A percentile compares a stretch with the other conserved stretches of the same genome.
These are phyloP conservation scores for Eubucco bourcierii DNA, from an alignment of 2,113 vertebrate genomes.

Conservation along the genomic window DNA sequence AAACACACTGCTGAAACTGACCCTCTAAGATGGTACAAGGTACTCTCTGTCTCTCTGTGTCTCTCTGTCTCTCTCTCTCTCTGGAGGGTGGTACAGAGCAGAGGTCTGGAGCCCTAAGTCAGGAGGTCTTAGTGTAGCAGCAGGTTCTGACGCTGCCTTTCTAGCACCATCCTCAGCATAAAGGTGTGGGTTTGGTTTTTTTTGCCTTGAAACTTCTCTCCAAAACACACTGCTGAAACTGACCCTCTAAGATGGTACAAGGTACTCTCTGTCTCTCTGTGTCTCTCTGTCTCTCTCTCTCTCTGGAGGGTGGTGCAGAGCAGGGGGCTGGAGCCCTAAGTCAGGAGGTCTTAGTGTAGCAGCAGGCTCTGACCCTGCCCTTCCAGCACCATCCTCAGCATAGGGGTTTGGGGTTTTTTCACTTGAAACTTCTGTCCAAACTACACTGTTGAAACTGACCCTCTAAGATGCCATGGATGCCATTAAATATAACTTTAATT, in stretches of 20 bases:
- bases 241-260: no score
- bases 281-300: no score
- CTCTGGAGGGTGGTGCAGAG: background rate
- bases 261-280: no score
- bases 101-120: background rate
- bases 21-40: no score
- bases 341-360: background rate
- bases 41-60: no score
- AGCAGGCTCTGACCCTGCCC: background rate
- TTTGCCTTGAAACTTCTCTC: background rate
- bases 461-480: background rate
- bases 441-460: no score
- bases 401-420: background rate
- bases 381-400: background rate
- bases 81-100: background rate
- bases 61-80: no score
- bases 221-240: background rate
- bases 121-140: background rate
- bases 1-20: no score
- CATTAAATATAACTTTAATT: constrained; percentile 5
- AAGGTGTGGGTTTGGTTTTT: background rate
- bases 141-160: background rate
- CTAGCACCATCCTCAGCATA: background rate
- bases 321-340: background rate
- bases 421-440: no score